A percentile compares a stretch with the other conserved stretches of the same genome.
phyloP scores from a whole-genome alignment of 2,113 vertebrate genomes.

The Laterallus jamaicensis region DNA sequence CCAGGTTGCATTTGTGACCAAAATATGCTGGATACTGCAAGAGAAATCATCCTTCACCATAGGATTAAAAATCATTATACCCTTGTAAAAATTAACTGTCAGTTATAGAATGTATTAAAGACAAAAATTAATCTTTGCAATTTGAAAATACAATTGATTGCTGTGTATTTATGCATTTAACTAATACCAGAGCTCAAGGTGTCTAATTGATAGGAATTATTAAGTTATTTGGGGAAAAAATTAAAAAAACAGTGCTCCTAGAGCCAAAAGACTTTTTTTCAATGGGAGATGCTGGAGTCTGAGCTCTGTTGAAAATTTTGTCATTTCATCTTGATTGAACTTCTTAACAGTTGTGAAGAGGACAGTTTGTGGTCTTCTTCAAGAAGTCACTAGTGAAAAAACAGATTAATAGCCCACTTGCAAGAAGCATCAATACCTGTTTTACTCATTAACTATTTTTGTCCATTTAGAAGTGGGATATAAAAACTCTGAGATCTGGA shows the following conservation, averaged over 20 bases:
- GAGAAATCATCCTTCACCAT: neutral
- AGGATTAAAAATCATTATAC: neutral
- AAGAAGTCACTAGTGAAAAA: neutral
- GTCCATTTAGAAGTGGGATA: neutral
- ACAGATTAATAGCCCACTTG: neutral
- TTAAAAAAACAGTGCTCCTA: neutral
- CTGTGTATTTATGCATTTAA: neutral
- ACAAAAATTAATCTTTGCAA: neutral
- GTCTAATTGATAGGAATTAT: neutral
- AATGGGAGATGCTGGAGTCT: neutral
- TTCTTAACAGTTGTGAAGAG: neutral
- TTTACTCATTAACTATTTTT: neutral
- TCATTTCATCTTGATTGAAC: neutral
- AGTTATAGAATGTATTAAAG: neutral
- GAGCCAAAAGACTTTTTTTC: neutral
- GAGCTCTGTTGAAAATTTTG: neutral
- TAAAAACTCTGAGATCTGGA: neutral
- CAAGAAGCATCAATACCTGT: neutral
- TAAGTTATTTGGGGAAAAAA: neutral
- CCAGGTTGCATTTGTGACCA: neutral
- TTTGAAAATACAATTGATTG: neutral
- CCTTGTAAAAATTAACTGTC: neutral
- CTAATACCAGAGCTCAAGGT: neutral
- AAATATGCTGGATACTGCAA: neutral
- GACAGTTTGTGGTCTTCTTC: neutral